Base-by-base conservation (phyloP, 2,797 vertebrate species). In the Ibycter americanus region DNA sequence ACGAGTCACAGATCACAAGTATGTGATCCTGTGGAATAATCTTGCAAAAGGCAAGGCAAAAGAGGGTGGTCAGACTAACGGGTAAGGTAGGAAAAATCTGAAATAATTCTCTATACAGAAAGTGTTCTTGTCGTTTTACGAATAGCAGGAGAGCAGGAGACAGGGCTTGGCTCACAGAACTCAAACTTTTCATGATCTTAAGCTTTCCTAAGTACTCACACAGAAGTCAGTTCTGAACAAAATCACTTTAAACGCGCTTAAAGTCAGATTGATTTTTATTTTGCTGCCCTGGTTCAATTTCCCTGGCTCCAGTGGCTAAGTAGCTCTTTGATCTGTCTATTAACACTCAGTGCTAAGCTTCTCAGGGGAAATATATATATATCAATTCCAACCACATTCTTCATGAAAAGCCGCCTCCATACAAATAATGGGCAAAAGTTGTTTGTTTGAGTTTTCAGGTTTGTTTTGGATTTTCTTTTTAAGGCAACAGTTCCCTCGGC, bases 201-300 rank as follows among this genome's bases (percentile, higher is more conserved):
- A 88, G n/a, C 58, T 87, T 89, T 89, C 38, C 22, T 78, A 81
- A 83, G 38, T 76, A 63, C 27, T 96, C 34, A 11, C 0, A 0
- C n/a, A 92, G 79, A 81, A 85, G 58, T 67, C 54, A 47, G 38
- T 59, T 70, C 52, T 88, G 79, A 96, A 92, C 36, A 89, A 88
- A 92, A 87, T 83, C 58, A 66, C 47, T 91, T 80, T 65, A 74
- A 88, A 78, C 26, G 78, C 76, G 18, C 42, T 87, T 66, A 49
- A 94, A 91, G 46, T 77, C 11, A 6, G 16, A 95, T 34, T 89
- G 89, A 83, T 88, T 90, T 96, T 95, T 91, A 65, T 88, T 95
- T 94, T 88, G 66, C 79, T 94, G 58, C 62, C 54, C 36, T 62
- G 27, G 61, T 92, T 94, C 84, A 72, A 76, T 92, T 92, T 96